Evolutionary conservation across 2,888 invertebrate species (phyloP).

Genomic region (Callosobruchus maculatus): DNA sequence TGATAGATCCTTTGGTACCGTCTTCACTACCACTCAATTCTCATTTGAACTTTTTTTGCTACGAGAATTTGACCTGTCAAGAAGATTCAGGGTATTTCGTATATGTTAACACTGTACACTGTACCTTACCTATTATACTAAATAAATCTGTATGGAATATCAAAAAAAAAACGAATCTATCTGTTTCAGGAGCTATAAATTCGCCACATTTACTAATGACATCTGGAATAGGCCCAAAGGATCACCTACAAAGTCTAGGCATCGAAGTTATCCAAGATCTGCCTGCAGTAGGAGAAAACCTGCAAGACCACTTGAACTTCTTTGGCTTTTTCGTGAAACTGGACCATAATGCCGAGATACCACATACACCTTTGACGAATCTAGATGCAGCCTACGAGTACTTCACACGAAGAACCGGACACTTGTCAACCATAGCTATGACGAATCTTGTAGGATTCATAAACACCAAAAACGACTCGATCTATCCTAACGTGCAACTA

Average conservation of each 20-base stretch:
- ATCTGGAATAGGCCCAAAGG: constrained; percentile 60
- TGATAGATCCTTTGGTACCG: too few relatives aligned
- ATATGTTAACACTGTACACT: too few relatives aligned
- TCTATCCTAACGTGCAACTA: constrained; percentile 53
- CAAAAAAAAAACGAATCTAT: too few relatives aligned
- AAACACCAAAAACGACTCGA: constrained; percentile 46
- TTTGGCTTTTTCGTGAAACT: constrained; percentile 33
- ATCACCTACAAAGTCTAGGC: constrained; percentile 49
- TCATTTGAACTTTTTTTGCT: too few relatives aligned
- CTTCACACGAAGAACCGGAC: constrained; percentile 51
- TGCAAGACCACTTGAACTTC: constrained; percentile 55
- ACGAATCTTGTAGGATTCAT: constrained; percentile 51
- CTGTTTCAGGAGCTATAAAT: constrained; percentile 57
- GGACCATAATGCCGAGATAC: constrained; percentile 11
- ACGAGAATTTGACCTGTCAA: too few relatives aligned
- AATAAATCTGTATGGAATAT: too few relatives aligned
- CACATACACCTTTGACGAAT: not conserved
- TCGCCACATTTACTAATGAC: constrained; percentile 67
- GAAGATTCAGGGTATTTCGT: too few relatives aligned
- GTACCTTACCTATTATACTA: too few relatives aligned
- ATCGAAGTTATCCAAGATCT: constrained; percentile 50
- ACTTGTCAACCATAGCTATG: constrained; percentile 48
- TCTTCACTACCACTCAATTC: too few relatives aligned
- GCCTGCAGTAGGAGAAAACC: constrained; percentile 53
- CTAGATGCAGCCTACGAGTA: constrained; percentile 48